phyloP scores from a whole-genome alignment of 2,888 invertebrate species.

The Euzetes globulus region DNA sequence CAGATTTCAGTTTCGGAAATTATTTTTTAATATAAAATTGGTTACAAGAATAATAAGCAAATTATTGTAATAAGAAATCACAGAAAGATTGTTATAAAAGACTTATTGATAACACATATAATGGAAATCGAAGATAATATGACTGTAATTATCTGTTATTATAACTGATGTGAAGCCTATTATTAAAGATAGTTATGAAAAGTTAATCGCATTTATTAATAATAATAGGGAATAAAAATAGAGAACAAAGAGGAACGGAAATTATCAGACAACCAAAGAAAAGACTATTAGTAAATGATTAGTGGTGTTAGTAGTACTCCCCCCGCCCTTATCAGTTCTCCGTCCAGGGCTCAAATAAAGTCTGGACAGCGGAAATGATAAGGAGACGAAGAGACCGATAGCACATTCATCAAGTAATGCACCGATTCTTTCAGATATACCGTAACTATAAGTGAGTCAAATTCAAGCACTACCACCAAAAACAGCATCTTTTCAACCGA shows the following conservation, averaged over 20 bases:
- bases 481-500: too few species aligned
- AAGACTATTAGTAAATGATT: slow-evolving; percentile 19
- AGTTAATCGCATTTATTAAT: slow-evolving; percentile 21
- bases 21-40: not conserved
- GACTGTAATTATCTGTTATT: slow-evolving; percentile 1
- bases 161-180: not conserved
- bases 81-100: not conserved
- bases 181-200: not conserved
- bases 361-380: slow-evolving; percentile 91
- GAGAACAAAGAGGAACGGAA: not conserved
- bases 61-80: not conserved
- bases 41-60: not conserved
- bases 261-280: not conserved
- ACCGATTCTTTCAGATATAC: not conserved
- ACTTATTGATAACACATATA: not conserved
- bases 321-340: slow-evolving; percentile 98
- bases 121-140: not conserved
- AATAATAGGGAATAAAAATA: not conserved
- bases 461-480: too few species aligned
- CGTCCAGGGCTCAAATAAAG: slow-evolving; percentile 75
- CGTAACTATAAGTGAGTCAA: too few species aligned
- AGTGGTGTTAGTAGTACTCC: slow-evolving; percentile 48
- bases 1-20: not conserved
- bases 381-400: slow-evolving; percentile 58
- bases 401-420: not conserved